Base-by-base conservation (phyloP, 2,113 vertebrate species). In the Tautogolabrus adspersus region DNA sequence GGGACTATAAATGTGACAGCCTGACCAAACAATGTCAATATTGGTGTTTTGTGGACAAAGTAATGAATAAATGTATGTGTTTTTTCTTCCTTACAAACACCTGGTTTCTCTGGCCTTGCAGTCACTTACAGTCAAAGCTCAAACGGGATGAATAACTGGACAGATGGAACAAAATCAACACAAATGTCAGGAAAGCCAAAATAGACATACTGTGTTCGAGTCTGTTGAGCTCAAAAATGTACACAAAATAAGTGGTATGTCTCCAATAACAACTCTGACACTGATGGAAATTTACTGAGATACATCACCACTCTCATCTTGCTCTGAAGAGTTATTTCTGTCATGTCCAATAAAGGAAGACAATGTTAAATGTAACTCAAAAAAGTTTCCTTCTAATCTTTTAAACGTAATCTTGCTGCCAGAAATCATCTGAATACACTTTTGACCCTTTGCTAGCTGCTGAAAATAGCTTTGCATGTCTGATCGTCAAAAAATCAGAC, bases 21-120 rank as follows among this genome's bases (percentile, higher is more conserved):
- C 65, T 30, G 56, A 78, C 68, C 66, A 74, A 73, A 69, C 52
- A 52, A 42, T 63, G 71, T 82, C 76, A 82, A 80, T 68, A 80
- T 83, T 81, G 71, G 75, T 77, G 65, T 71, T 66, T 85, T 60
- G 47, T 9, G 54, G 55, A 84, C 37, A 46, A 69, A 74, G 66
- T 66, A 63, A 85, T 85, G 61, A 77, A 88, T 81, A 73, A 79
- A 84, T 76, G 30, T 21, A 68, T 79, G 49, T 58, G 44, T 34
- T 65, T 58, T 69, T 59, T 6, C 30, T 34, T 34, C 1, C 37
- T 13, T 40, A 16, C 46, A 65, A 75, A 75, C 52, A 47, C 64
- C 47, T 79, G 68, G 63, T 70, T 77, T 65, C 61, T 65, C 52
- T 66, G 71, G 23, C 63, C 12, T 7, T 10, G 16, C 21, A 54